Evolutionary conservation across 2,888 invertebrate genomes (phyloP), one percentile per base, ranked within the genome.

Genomic region (Morpho deidamia): DNA sequence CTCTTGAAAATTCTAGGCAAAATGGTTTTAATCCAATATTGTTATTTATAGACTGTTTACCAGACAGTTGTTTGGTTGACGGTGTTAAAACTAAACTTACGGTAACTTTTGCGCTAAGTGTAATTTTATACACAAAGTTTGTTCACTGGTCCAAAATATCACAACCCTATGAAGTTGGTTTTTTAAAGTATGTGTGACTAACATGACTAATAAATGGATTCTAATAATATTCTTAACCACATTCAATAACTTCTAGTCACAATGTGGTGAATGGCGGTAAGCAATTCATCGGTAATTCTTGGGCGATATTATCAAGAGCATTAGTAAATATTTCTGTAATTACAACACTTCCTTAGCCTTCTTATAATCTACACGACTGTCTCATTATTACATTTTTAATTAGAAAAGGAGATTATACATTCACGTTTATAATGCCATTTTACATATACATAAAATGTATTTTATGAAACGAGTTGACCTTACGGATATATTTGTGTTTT

Each of bases 211-310:
- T 39, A 40, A 33, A 11, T 40, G 12, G n/a, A 14, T 11, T 23
- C 23, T 23, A 10, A 42, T 44, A 44, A 12, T 33, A 44, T 23
- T 5, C 23, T 5, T 23, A 5, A 23, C 23, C 23, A 5, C 23
- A 23, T 23, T 23, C 23, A 23, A 23, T 23, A 5, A 23, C 23
- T 23, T 23, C 34, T 12, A 33, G 11, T 8, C 35, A 48, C 46
- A 53, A 53, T 53, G 51, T 41, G 46, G 56, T 57, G 56, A 57
- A 51, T 38, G 56, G 53, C 35, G 41, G 42, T 45, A 53, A 44
- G 23, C 50, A 38, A 38, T 52, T 48, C 44, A 38, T 46, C 46
- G 45, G 45, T 53, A 42, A 50, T 53, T 35, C 12, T 40, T 45
- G 37, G 44, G 48, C 51, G 54, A 48, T 48, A 57, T 47, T 51